A percentile compares a stretch with the other conserved stretches of the same genome.
Evolutionary conservation across 2,888 invertebrate genomes (phyloP).

Genomic region (Germaria angustata): DNA sequence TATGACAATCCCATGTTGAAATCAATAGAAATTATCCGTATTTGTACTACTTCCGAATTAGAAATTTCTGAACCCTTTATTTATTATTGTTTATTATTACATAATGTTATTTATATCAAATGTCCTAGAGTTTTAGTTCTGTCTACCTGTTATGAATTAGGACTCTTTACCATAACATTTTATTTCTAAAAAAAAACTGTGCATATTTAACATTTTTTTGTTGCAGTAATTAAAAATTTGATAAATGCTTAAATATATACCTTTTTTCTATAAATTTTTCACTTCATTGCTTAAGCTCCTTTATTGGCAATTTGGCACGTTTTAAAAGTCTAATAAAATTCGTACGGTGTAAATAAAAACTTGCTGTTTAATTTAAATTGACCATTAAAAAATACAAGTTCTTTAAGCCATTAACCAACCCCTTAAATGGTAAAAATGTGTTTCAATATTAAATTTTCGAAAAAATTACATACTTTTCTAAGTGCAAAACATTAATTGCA

Average conservation of each 20-base stretch:
- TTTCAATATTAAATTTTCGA: slow-evolving; percentile 31
- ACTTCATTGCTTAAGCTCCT: not conserved
- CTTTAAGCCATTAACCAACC: slow-evolving; percentile 16
- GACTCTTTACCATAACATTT: too few relatives aligned
- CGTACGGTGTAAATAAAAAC: slow-evolving; percentile 12
- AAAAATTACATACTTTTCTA: not conserved
- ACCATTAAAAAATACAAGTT: slow-evolving; percentile 25
- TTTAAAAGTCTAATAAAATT: slow-evolving; percentile 5
- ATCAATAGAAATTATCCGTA: too few relatives aligned
- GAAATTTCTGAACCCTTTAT: too few relatives aligned
- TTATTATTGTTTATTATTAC: too few relatives aligned
- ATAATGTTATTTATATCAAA: too few relatives aligned
- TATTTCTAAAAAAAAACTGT: too few relatives aligned
- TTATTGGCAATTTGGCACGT: slow-evolving; percentile 48
- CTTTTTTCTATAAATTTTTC: too few relatives aligned
- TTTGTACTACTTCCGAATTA: too few relatives aligned
- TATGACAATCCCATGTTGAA: too few relatives aligned
- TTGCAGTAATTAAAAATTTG: slow-evolving; percentile 5
- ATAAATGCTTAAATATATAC: not conserved
- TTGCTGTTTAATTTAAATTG: slow-evolving; percentile 11
- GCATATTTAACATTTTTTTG: not conserved
- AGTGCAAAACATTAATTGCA: slow-evolving; percentile 43
- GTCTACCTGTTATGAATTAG: too few relatives aligned
- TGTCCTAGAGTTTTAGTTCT: too few relatives aligned
- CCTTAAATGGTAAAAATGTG: slow-evolving; percentile 28